Evolutionary conservation across 2,797 vertebrate species (phyloP), one percentile per base, ranked within the genome.

Genomic region (Gymnothorax reevesii): DNA sequence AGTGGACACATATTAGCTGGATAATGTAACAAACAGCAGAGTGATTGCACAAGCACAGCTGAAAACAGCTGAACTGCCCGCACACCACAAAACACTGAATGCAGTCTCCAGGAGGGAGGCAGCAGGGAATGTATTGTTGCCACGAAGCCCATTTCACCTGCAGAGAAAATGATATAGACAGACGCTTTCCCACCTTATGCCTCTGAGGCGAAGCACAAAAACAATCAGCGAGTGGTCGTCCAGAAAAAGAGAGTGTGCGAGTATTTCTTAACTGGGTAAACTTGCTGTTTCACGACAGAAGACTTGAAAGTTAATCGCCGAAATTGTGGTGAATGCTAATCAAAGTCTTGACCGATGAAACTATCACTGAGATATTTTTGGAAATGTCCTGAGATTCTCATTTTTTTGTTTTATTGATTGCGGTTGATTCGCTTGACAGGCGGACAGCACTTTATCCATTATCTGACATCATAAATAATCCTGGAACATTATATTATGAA

Each of bases 391-490:
- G 13, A 77, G 52, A 17, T 17, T 77, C 27, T 54, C 55, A 52
- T 8, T 80, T 1, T n/a, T 7, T 80, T 52, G 17, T 80, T 55
- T n/a, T n/a, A 13, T 22, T n/a, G 3, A 4, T 75, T 33, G 27
- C 12, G 33, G 27, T n/a, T 55, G 6, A 54, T 80, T 80, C 20
- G 7, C 15, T 79, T 22, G 42, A 79, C 77, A 80, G 77, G n/a
- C 9, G 52, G 52, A 52, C 20, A 8, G 15, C 25, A n/a, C 77
- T 54, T 12, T 55, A 80, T 54, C 49, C 42, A 80, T 80, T 55
- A 22, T 80, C 20, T 20, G 22, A 55, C 52, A 54, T 54, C 75
- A 80, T 80, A 80, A 80, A 80, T 80, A 54, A 54, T 55, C 77
- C 52, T 54, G 52, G 52, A 55, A 55, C 77, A 80, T 55, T 80